Percentiles rank a stretch among this genome's conserved stretches.
These are phyloP conservation scores for Aselliscus stoliczkanus DNA, from an alignment of 2,797 vertebrate genomes.

Conservation along the genomic window DNA sequence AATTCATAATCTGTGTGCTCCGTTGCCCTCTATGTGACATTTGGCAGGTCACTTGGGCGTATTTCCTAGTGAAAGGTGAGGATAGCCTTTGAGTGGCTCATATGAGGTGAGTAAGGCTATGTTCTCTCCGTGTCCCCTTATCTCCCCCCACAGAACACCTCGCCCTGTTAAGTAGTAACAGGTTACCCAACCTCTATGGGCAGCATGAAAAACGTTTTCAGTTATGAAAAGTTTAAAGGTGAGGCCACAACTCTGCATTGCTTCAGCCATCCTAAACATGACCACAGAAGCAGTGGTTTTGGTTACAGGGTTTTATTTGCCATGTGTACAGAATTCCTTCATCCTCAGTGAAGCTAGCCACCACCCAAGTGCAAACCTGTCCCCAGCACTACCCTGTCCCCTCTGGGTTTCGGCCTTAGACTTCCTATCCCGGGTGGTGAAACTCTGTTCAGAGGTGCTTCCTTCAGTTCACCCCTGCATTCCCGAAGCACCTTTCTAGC, in stretches of 20 bases:
- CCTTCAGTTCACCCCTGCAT: not conserved
- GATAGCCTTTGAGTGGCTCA: not conserved
- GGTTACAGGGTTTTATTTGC: not conserved
- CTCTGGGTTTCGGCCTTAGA: not conserved
- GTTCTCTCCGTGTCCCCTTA: not conserved
- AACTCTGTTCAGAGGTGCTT: not conserved
- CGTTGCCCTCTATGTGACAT: not conserved
- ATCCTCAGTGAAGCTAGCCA: not conserved
- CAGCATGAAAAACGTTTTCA: not conserved
- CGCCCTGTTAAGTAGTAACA: not conserved
- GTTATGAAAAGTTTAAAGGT: not conserved
- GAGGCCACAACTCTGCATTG: not conserved
- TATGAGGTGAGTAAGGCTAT: not conserved
- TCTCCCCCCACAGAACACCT: fast-evolving
- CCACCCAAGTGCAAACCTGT: not conserved
- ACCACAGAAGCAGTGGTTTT: not conserved
- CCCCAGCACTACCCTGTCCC: not conserved
- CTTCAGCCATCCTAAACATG: not conserved
- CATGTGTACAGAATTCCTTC: not conserved
- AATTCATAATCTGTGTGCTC: not conserved
- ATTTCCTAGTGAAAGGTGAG: not conserved
- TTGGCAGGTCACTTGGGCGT: not conserved
- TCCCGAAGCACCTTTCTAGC: not conserved
- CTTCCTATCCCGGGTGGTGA: not conserved
- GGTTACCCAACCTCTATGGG: not conserved